Base-by-base conservation (phyloP, 2,888 invertebrate species). In the Sialis fuliginosa region DNA sequence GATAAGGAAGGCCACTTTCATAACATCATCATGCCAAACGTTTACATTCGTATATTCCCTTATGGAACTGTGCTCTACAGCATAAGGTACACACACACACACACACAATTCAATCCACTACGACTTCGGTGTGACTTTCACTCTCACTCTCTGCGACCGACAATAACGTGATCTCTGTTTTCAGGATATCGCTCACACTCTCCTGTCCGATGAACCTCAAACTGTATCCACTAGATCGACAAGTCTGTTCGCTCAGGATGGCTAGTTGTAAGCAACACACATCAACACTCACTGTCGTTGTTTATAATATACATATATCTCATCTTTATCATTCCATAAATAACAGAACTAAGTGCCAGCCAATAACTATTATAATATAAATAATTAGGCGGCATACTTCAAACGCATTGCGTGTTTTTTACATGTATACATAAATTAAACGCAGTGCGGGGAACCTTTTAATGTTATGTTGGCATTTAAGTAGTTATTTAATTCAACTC, bases 131-230 rank as follows among this genome's bases (percentile, higher is more conserved):
- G 12, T 13, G 1, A 7, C 10, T 31, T 9, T 5, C 43, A 9
- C 42, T 42, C n/a, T 13, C 39, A 8, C n/a, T 22, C 9, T 6
- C 41, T 10, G 6, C 9, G 9, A 22, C 9, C 12, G 13, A 22
- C 22, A 22, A 8, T 8, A 10, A 13, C 12, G 13, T 8, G 6
- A 5, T 6, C 12, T 44, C 40, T 41, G 7, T 22, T 65, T 67
- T 48, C 72, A 89, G 96, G 65, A 87, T 96, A 66, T 95, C 96
- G 37, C 72, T 96, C 58, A 92, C 93, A 45, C 75, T 97, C 55
- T 89, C 93, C 48, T 97, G 96, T 61, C 95, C 95, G 50, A 97
- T 97, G 96, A 89, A 93, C 67, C 73, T 97, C 58, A 92, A 93
- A 69, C 76, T 95, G 54, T 97, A 96, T 69, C 96, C 96, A 6